These are phyloP conservation scores for Lucifuga dentata DNA, from an alignment of 2,113 vertebrate genomes.

Conservation along the genomic window DNA sequence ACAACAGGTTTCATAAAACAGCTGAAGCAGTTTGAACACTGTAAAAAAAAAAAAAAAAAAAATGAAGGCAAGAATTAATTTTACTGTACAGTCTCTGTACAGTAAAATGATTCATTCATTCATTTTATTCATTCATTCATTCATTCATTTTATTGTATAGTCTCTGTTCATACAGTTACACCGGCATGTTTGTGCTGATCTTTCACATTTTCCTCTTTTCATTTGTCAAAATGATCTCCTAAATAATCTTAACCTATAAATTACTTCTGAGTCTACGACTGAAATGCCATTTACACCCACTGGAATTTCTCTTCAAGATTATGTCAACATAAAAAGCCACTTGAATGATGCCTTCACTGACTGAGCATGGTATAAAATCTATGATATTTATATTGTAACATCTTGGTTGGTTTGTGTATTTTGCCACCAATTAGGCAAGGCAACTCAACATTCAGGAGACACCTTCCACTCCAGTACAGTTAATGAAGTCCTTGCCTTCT, in stretches of 20 bases:
- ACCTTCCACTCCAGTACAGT: not conserved
- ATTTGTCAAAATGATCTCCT: not conserved
- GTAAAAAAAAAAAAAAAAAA: too few relatives aligned
- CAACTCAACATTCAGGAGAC: not conserved
- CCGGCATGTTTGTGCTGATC: too few relatives aligned
- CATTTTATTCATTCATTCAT: too few relatives aligned
- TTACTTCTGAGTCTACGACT: not conserved
- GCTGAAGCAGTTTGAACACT: constrained; percentile 39
- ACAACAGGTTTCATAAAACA: constrained; percentile 45
- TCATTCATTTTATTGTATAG: too few relatives aligned
- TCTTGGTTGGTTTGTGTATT: not conserved
- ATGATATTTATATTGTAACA: not conserved
- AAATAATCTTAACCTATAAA: not conserved
- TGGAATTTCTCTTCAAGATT: not conserved
- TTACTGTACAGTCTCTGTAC: constrained; percentile 31
- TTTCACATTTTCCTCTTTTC: not conserved
- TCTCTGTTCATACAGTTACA: too few relatives aligned
- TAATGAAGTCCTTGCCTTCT: not conserved
- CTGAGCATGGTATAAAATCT: not conserved
- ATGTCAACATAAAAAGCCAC: not conserved
- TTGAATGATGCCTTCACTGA: not conserved
- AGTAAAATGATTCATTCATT: too few relatives aligned
- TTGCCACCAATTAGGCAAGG: not conserved
- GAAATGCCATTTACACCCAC: not conserved
- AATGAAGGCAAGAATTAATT: constrained; percentile 18